Conservation (phyloP, 2,113 vertebrate species). For the Diadophis punctatus region DNA sequence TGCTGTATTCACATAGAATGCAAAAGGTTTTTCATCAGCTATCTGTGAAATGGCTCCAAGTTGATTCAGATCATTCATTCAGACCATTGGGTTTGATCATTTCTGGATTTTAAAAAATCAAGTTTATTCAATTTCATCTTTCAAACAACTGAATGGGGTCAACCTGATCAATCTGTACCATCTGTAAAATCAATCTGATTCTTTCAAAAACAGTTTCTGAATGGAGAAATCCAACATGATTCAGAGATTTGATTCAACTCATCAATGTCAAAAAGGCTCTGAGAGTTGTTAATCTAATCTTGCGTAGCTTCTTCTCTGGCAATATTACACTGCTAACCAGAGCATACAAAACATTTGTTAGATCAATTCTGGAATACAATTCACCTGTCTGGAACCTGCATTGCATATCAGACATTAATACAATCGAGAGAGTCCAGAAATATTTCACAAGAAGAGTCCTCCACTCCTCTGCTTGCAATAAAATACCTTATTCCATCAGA, state of each 20-base stretch:
- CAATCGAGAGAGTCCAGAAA: too few species aligned
- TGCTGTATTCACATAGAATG: background rate
- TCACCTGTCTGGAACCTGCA: too few species aligned
- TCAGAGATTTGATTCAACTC: background rate
- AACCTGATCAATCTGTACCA: background rate
- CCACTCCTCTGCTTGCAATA: too few species aligned
- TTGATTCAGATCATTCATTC: background rate
- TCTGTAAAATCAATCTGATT: background rate
- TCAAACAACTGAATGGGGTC: background rate
- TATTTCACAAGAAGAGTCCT: too few species aligned
- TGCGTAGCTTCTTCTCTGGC: too few species aligned
- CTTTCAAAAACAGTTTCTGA: background rate
- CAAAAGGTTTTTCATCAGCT: background rate
- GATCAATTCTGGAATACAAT: too few species aligned
- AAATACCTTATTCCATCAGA: too few species aligned
- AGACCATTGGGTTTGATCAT: background rate
- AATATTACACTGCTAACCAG: too few species aligned
- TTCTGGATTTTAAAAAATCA: background rate
- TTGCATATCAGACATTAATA: too few species aligned
- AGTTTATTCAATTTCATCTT: background rate
- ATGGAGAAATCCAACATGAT: background rate
- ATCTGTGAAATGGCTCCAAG: background rate
- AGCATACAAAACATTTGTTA: too few species aligned
- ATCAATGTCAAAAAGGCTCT: too few species aligned
- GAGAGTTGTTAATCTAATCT: too few species aligned